Evolutionary conservation across 2,888 invertebrate species (phyloP), one percentile per base, ranked within the genome.

Genomic region (Drosophila kambysellisi): DNA sequence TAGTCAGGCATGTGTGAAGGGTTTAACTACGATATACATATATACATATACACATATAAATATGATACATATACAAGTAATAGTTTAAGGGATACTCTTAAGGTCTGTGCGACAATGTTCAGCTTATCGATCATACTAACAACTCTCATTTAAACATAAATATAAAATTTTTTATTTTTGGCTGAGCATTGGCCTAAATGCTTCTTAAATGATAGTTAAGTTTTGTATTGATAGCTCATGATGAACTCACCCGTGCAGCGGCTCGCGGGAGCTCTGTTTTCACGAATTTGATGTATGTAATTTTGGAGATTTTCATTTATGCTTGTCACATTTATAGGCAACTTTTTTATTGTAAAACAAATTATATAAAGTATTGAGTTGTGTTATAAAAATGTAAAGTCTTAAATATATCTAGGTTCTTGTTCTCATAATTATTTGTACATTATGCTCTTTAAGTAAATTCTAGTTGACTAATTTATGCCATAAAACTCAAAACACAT

Each of bases 341-440:
- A 69, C 57, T 52, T 61, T 66, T 67, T 69, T 62, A 71, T 78
- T 83, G 61, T 70, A 58, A 32, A 70, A 63, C 30, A 12, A 48
- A 66, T 25, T 46, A 32, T 66, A 37, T 50, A 73, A 76, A 79
- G 87, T 86, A 81, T 88, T 83, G 81, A 86, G 81, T 83, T 75
- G 70, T 77, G 81, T 81, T 81, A 82, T 75, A 69, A 39, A 72
- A 61, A 69, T 69, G 58, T 75, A 61, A 60, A 68, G 69, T 75
- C 70, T 68, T 71, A 64, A 68, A 70, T 70, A 74, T 60, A 74
- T 32, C 32, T 84, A 79, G 77, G 77, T 72, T 70, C 64, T 70
- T 67, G 76, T 88, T 88, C 86, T 83, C 89, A 83, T 88, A 81
- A 76, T 53, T 85, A 79, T 88, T 85, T 85, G 85, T 85, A 85